These are phyloP conservation scores for Phylloscopus whistleri DNA, from an alignment of 2,113 vertebrate genomes.

Conservation along the genomic window DNA sequence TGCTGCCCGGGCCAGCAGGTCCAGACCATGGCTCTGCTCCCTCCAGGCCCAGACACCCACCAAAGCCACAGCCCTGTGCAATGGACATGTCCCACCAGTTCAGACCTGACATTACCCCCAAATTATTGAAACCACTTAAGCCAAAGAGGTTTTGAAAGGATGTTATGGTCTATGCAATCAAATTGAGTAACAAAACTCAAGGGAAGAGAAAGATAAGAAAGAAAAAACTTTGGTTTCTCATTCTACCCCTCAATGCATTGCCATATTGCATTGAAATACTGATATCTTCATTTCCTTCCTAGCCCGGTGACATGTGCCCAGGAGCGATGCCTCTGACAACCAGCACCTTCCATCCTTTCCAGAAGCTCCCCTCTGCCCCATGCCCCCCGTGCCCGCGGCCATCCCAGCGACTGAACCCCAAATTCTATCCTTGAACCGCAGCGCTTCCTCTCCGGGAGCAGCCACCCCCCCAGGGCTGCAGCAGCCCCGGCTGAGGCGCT, in stretches of 20 bases:
- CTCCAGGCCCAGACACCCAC: neutral
- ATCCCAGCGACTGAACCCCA: neutral
- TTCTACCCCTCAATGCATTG: neutral
- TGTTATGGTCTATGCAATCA: neutral
- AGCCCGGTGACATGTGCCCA: neutral
- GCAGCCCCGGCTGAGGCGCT: neutral
- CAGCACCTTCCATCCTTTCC: too few relatives aligned
- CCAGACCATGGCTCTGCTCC: neutral
- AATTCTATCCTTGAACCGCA: neutral
- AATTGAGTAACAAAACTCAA: neutral
- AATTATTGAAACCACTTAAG: too few relatives aligned
- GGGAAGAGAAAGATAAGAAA: neutral
- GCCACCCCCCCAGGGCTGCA: neutral
- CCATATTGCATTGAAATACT: neutral
- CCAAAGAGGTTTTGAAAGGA: neutral
- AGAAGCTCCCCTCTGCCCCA: neutral
- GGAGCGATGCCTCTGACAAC: neutral
- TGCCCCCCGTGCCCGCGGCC: neutral
- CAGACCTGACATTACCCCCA: accelerated
- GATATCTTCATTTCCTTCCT: neutral
- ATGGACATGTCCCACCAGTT: accelerated
- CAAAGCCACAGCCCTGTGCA: accelerated
- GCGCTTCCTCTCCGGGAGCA: too few relatives aligned
- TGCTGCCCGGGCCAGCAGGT: neutral
- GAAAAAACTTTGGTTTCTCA: neutral